Conservation (phyloP, 2,797 vertebrate species). For the Picus viridis region DNA sequence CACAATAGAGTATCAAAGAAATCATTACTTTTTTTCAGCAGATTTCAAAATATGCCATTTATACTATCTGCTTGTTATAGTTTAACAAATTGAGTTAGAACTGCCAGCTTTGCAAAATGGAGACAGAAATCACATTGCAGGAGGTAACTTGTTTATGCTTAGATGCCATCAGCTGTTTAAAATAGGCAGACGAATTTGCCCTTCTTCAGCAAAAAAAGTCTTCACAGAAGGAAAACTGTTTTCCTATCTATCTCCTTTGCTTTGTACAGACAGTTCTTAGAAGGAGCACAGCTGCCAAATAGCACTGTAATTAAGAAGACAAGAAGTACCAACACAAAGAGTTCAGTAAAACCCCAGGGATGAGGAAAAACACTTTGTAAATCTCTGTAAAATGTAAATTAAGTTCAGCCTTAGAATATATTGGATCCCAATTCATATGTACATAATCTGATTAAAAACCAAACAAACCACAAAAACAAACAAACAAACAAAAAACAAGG, state of each 20-base stretch:
- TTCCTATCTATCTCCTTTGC: neutral
- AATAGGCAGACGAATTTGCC: neutral
- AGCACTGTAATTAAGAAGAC: neutral
- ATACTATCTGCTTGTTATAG: neutral
- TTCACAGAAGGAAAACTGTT: neutral
- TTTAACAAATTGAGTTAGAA: neutral
- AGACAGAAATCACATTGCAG: neutral
- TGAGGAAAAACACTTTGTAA: neutral
- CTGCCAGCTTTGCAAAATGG: neutral
- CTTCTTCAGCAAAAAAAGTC: neutral
- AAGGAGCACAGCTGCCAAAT: neutral
- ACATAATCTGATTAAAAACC: neutral
- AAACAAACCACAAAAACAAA: neutral
- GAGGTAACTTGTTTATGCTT: neutral
- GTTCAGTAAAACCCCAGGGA: neutral
- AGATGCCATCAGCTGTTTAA: neutral
- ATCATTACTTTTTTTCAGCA: neutral
- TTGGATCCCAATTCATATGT: neutral
- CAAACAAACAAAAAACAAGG: too few species aligned
- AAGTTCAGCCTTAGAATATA: neutral
- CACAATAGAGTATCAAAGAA: neutral
- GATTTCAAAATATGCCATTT: neutral
- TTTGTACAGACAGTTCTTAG: neutral
- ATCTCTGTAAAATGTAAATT: neutral
- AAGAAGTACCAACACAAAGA: neutral